A percentile compares a stretch with the other conserved stretches of the same genome.
Evolutionary conservation across 1,140 invertebrate genomes (phyloP).

Genomic region (Diorhabda elongata): DNA sequence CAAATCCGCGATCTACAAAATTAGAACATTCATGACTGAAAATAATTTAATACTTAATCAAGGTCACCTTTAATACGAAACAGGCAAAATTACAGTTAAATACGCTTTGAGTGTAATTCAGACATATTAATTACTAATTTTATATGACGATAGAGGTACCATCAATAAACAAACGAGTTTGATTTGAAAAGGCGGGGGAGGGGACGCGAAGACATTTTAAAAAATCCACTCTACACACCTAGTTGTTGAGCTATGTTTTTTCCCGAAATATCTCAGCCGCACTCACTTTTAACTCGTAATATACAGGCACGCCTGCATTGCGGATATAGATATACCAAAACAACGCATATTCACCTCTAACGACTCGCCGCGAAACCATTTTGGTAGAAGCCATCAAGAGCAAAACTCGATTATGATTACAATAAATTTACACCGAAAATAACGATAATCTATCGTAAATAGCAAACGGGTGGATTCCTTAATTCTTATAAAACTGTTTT

Average conservation of each 20-base stretch:
- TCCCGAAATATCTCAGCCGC: conserved; percentile 41
- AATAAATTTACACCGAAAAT: conserved; percentile 9
- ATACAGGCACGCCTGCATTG: conserved; percentile 48
- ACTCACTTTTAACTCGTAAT: conserved; percentile 41
- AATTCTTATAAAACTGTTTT: background rate
- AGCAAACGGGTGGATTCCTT: background rate
- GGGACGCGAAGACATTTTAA: conserved; percentile 27
- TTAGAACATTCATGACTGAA: conserved; percentile 21
- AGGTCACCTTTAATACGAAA: conserved; percentile 34
- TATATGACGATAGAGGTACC: conserved; percentile 21
- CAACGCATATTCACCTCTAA: conserved; percentile 47
- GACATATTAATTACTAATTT: conserved; percentile 21
- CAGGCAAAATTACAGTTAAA: conserved; percentile 7
- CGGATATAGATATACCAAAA: conserved; percentile 45
- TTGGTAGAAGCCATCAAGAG: conserved; percentile 41
- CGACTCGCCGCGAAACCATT: conserved; percentile 47
- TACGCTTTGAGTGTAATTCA: conserved; percentile 12
- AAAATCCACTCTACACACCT: conserved; percentile 32
- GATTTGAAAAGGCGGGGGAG: conserved; percentile 37
- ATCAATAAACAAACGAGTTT: conserved; percentile 38
- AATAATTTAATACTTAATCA: conserved; percentile 19
- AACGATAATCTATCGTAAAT: background rate
- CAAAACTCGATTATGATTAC: conserved; percentile 15
- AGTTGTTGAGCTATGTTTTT: conserved; percentile 31
- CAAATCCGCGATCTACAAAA: conserved; percentile 10